Evolutionary conservation across 2,113 vertebrate species (phyloP), one percentile per base, ranked within the genome.

Genomic region (Furnarius figulus): DNA sequence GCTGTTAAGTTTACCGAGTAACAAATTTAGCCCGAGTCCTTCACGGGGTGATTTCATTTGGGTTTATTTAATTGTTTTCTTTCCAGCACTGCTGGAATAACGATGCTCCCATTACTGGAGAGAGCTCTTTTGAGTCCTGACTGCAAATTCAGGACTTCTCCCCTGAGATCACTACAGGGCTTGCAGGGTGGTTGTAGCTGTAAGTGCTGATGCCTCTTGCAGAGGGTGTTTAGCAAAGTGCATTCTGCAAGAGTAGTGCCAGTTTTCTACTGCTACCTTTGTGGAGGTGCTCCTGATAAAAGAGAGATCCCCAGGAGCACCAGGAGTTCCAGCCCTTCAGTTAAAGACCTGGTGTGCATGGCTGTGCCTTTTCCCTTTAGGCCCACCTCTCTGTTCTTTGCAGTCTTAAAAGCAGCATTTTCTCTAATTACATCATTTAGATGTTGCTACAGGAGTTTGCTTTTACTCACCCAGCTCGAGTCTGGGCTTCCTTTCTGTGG

Each of bases 341-440:
- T 47, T 17, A 47, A 14, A 62, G 22, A 37, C 44, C 40, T 33
- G 42, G 15, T 49, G 42, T 0, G 0, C 47, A 14, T n/a, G 16
- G 12, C 31, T 2, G 1, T 39, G 27, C 21, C 25, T 25, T 52
- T 74, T 50, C 30, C 25, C 33, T 76, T 47, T 42, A 33, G 65
- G 8, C 9, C 19, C 12, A 19, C 15, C 10, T 0, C 0, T 20
- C 49, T 6, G 2, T 61, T 39, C 12, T 14, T 73, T 65, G 24
- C 35, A 67, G 18, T 63, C 55, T 59, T 62, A 84, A 71, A 53
- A 63, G 42, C 20, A 67, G 40, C 8, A 66, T 76, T 71, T 56
- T 56, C 66, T 65, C 23, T 72, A 65, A 50, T 70, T 25, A 14
- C 6, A 5, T 80, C 0, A 28, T 20, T 65, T n/a, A 52, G 40